Evolutionary conservation across 1,140 invertebrate species (phyloP).

Genomic region (Antheraea pernyi): DNA sequence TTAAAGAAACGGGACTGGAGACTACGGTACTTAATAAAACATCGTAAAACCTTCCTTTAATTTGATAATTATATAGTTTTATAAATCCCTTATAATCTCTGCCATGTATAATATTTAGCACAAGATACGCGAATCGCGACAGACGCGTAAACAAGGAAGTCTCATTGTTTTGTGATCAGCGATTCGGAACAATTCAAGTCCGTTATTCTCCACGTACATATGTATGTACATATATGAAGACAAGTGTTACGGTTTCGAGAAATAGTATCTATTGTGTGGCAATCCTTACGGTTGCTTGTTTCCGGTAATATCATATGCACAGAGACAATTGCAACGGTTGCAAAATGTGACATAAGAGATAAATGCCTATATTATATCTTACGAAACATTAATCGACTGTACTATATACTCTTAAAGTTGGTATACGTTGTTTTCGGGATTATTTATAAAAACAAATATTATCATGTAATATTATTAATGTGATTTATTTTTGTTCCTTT

Average conservation of each 20-base stretch:
- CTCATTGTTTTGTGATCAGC: neutral
- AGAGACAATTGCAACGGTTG: neutral
- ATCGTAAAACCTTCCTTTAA: too few species aligned
- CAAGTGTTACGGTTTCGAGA: neutral
- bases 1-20: too few species aligned
- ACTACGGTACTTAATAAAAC: too few species aligned
- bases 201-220: neutral
- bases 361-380: neutral
- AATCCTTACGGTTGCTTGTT: neutral
- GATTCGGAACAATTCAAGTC: neutral
- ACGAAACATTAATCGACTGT: neutral
- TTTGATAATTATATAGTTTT: too few species aligned
- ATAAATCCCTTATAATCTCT: too few species aligned
- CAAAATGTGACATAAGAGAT: neutral
- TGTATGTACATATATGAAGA: neutral
- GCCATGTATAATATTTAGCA: too few species aligned
- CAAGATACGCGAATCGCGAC: neutral
- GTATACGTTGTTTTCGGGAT: too few species aligned
- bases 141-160: constrained; percentile 18
- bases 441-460: too few species aligned
- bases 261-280: neutral
- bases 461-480: too few species aligned
- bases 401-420: too few species aligned
- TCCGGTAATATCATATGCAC: constrained; percentile 4
- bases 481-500: too few species aligned